These are phyloP conservation scores for Odocoileus hemionus DNA, from an alignment of 2,113 vertebrate species.

Conservation along the genomic window DNA sequence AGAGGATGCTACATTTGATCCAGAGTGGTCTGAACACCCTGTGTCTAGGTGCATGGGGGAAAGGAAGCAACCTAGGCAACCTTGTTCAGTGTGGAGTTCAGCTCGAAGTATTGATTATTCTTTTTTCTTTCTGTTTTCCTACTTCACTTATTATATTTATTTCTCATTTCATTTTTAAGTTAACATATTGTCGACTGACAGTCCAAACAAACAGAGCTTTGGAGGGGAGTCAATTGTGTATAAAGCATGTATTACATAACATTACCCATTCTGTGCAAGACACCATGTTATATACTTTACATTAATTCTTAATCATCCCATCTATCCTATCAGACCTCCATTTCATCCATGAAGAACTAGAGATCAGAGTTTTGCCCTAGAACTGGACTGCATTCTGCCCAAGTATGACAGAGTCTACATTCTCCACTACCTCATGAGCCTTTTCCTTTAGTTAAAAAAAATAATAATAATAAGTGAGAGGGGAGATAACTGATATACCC, in stretches of 20 bases:
- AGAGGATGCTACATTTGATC: background rate
- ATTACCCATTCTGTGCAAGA: background rate
- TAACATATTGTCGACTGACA: background rate
- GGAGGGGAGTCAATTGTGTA: background rate
- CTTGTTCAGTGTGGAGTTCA: background rate
- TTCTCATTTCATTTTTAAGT: background rate
- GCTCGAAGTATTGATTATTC: background rate
- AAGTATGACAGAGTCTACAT: background rate
- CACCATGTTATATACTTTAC: background rate
- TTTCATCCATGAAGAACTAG: background rate
- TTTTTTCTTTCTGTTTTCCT: background rate
- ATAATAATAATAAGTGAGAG: background rate
- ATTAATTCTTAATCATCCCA: background rate
- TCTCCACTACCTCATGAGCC: background rate
- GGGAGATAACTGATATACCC: background rate
- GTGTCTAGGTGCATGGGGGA: background rate
- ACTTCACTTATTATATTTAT: background rate
- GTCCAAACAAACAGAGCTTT: background rate
- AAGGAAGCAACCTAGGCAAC: background rate
- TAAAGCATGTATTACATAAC: background rate
- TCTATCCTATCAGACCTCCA: background rate
- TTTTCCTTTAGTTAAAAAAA: background rate
- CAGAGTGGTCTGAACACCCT: background rate
- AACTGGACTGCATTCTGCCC: background rate
- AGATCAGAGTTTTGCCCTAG: background rate